Conservation (phyloP, 2,888 invertebrate genomes). For the Xylota segnis region DNA sequence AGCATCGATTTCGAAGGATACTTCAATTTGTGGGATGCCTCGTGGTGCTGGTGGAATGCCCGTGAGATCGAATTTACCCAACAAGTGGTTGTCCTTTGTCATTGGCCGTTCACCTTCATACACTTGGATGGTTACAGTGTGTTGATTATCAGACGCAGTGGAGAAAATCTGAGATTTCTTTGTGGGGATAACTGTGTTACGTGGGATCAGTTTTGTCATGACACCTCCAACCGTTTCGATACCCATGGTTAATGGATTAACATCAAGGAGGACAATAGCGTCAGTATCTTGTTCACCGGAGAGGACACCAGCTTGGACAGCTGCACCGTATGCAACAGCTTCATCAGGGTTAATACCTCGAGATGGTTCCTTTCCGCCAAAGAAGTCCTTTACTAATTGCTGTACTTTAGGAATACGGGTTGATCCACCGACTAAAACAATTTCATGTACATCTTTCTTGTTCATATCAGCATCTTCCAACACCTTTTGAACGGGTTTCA, state of each 20-base stretch:
- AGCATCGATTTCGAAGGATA: slow-evolving; percentile 97
- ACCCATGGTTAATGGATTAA: slow-evolving; percentile 99
- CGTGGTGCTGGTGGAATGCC: slow-evolving; percentile 98
- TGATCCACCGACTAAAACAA: slow-evolving; percentile 99
- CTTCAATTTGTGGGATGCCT: slow-evolving; percentile 97
- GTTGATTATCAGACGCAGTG: slow-evolving; percentile 99
- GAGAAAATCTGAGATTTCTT: slow-evolving; percentile 99
- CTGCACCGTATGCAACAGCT: slow-evolving; percentile 99
- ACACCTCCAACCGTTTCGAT: slow-evolving; percentile 99
- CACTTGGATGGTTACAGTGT: slow-evolving; percentile 99
- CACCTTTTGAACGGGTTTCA: slow-evolving; percentile 98
- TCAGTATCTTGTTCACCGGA: slow-evolving; percentile 98
- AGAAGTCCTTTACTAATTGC: slow-evolving; percentile 96
- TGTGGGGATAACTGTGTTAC: slow-evolving; percentile 99
- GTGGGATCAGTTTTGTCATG: slow-evolving; percentile 99
- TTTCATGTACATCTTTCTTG: slow-evolving; percentile 99
- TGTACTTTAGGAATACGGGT: slow-evolving; percentile 99
- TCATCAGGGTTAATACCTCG: slow-evolving; percentile 99
- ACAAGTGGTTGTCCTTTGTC: slow-evolving; percentile 99
- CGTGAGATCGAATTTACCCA: slow-evolving; percentile 99
- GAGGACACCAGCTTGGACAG: slow-evolving; percentile 99
- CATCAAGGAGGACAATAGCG: slow-evolving; percentile 98
- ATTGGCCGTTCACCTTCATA: slow-evolving; percentile 99
- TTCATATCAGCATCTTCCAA: slow-evolving; percentile 99
- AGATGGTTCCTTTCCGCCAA: slow-evolving; percentile 98